A percentile compares a stretch with the other conserved stretches of the same genome.
Evolutionary conservation across 2,888 invertebrate species (phyloP).

Genomic region (Epinotia ramella): DNA sequence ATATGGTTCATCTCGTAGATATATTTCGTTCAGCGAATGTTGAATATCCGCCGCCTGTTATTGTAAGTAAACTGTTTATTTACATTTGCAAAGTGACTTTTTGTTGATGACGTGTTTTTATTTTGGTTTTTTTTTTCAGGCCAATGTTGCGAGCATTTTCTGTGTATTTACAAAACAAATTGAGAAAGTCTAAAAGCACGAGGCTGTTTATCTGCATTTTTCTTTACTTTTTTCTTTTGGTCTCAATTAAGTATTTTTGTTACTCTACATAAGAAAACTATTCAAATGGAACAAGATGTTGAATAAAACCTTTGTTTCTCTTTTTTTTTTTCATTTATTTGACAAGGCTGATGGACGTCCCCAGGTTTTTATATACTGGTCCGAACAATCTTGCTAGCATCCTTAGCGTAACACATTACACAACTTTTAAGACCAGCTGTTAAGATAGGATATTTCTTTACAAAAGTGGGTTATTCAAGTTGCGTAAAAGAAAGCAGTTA

Average conservation of each 20-base stretch:
- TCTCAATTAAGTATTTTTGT: not conserved
- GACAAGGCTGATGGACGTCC: no score
- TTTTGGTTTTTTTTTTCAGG: constrained; percentile 49
- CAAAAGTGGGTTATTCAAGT: not conserved
- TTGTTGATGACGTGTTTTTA: constrained; percentile 46
- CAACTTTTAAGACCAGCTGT: not conserved
- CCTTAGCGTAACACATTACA: not conserved
- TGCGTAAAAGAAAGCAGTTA: not conserved
- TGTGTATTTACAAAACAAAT: constrained; percentile 47
- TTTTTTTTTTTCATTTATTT: constrained; percentile 1
- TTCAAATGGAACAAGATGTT: not conserved
- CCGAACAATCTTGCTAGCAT: not conserved
- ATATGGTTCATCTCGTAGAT: constrained; percentile 94
- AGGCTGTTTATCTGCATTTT: not conserved
- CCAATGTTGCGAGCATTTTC: constrained; percentile 51
- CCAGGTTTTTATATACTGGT: not conserved
- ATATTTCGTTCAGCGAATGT: constrained; percentile 91
- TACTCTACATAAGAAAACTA: not conserved
- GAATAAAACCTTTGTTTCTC: not conserved
- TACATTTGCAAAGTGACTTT: constrained; percentile 42
- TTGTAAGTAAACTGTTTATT: constrained; percentile 87
- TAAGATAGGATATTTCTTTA: not conserved
- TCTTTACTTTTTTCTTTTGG: not conserved
- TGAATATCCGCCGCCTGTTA: constrained; percentile 90
- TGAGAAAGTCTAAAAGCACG: not conserved